Evolutionary conservation across 35 echinoderm and acorn worm genomes (phyloP), one percentile per base, ranked within the genome.

Genomic region (Ophioderma brevispina): DNA sequence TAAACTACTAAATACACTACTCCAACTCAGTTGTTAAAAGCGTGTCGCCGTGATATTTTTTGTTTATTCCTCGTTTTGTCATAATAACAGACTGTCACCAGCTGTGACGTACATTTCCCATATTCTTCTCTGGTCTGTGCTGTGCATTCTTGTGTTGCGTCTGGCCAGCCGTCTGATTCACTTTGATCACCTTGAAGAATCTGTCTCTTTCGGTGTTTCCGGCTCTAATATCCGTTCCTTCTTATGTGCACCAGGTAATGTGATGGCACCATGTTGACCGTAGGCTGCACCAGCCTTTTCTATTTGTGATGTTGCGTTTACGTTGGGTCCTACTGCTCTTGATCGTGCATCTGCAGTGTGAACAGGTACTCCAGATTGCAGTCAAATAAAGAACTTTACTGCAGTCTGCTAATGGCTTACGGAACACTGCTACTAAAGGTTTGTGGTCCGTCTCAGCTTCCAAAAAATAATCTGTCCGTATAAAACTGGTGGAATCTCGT

Each of bases 321-420:
- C 82, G 35, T 80, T 89, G 5, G 32, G 40, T 21, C 89, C 86
- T 17, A 94, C 86, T n/a, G n/a, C n/a, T n/a, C 31, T 87, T 82
- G 87, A 90, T 34, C 86, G 43, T 35, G 89, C 78, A 32, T 95
- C 93, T 75, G 88, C 38, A 82, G 84, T 55, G 28, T 64, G n/a
- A 36, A 25, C 91, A 37, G 23, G 39, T 95, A 95, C 0, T 56
- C 14, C 25, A 95, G 43, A 21, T 17, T 43, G 21, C 87, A n/a
- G 63, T 95, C 89, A 87, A 91, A 95, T 64, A n/a, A n/a, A n/a
- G n/a, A n/a, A n/a, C n/a, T n/a, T n/a, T 87, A 88, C 59, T 87
- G 89, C 21, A 94, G 38, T 94, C 76, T 43, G 76, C 31, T 33
- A 94, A n/a, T 86, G 87, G 76, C 78, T 90, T 87, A 39, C 59